A percentile compares a stretch with the other conserved stretches of the same genome.
These are phyloP conservation scores for Bombus pascuorum DNA, from an alignment of 1,140 invertebrate genomes.

Conservation along the genomic window DNA sequence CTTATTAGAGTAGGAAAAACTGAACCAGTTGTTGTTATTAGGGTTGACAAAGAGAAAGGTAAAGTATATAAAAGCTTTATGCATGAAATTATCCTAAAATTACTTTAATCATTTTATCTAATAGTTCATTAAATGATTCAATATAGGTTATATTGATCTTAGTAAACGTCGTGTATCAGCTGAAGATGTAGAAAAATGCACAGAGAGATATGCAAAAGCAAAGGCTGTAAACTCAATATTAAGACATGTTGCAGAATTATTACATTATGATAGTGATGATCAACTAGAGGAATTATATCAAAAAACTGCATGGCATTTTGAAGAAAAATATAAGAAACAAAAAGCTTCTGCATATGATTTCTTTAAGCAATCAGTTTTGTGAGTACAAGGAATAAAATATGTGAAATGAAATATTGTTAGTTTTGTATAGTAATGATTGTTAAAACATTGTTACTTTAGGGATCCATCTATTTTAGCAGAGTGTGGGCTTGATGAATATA, in stretches of 20 bases:
- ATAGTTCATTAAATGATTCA: neutral
- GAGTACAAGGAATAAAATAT: constrained; percentile 80
- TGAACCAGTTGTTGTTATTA: constrained; percentile 99
- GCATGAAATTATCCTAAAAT: neutral
- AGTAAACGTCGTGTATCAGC: constrained; percentile 99
- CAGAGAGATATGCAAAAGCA: constrained; percentile 98
- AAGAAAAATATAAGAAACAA: constrained; percentile 97
- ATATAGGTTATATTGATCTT: constrained; percentile 98
- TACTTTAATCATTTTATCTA: neutral
- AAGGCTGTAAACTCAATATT: constrained; percentile 99
- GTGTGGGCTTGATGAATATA: constrained; percentile 96
- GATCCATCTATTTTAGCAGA: constrained; percentile 97
- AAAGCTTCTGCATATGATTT: constrained; percentile 97
- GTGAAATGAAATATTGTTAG: constrained; percentile 14
- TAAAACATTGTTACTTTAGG: constrained; percentile 82
- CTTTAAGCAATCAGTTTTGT: constrained; percentile 99
- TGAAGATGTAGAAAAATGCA: constrained; percentile 99
- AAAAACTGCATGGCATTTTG: constrained; percentile 99
- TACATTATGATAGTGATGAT: constrained; percentile 95
- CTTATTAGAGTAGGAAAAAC: constrained; percentile 98
- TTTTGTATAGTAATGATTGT: constrained; percentile 45
- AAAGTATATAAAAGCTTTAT: constrained; percentile 46
- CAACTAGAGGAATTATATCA: constrained; percentile 97
- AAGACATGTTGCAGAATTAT: constrained; percentile 97
- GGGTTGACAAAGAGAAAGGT: constrained; percentile 99